Base-by-base conservation (phyloP, 2,888 invertebrate species). In the Agrochola litura region DNA sequence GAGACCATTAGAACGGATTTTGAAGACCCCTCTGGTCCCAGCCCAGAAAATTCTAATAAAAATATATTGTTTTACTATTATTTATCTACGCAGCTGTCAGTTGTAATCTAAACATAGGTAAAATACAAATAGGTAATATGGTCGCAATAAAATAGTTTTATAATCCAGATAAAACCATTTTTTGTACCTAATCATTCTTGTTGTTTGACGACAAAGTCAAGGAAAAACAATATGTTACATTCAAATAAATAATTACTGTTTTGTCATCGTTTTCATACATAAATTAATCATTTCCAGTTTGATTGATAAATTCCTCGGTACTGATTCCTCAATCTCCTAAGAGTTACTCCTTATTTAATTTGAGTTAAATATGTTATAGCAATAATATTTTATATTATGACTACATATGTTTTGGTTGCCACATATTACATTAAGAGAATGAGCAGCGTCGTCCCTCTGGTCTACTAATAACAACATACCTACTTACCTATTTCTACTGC, bases 131-230 rank as follows among this genome's bases (percentile, higher is more conserved):
- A 37, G 12, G 9, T 67, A 0, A 56, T 54, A 37, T 61, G 16
- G 25, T 56, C 30, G 49, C 16, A 63, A 64, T 76, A 37, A 19
- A 9, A 56, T 61, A 1, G 25, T 30, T 79, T 66, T 56, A 79
- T 66, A 37, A 49, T n/a, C 2, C 2, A 14, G 25, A 54, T 67
- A 61, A 66, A 52, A 22, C 6, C 6, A 5, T 19, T 52, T 61
- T 25, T 52, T 16, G 16, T 41, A n/a, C n/a, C n/a, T n/a, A 22
- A 25, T 19, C 2, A 37, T 58, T 58, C 22, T 22, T 67, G 8
- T 52, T 77, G 52, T 30, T 4, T 76, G 12, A 43, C 8, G 8
- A 52, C 60, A 30, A 52, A 67, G 10, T 77, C 67, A 37, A 30
- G 37, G 58, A 19, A 61, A 61, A 61, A 61, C 49, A 14, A 43